Evolutionary conservation across 2,888 invertebrate genomes (phyloP).

Genomic region (Antheraea assamensis): DNA sequence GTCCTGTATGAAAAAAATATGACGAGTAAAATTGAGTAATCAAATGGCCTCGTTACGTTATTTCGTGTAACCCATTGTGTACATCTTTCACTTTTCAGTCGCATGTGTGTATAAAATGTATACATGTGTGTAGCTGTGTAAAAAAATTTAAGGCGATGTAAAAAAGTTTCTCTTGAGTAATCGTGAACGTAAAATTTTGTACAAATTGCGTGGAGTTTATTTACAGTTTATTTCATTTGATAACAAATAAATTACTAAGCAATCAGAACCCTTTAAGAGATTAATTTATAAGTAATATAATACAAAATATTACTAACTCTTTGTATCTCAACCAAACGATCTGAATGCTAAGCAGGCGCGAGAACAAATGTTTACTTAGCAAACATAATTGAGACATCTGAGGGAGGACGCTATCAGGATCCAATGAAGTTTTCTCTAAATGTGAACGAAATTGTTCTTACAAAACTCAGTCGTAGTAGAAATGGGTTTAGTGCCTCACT

Average conservation of each 20-base stretch:
- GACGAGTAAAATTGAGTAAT: too few species aligned
- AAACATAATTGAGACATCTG: conserved; percentile 56
- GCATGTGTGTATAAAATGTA: too few species aligned
- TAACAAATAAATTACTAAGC: not conserved
- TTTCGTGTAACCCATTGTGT: too few species aligned
- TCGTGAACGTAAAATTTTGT: too few species aligned
- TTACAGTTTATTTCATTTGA: too few species aligned
- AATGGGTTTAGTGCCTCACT: conserved; percentile 28
- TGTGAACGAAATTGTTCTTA: conserved; percentile 46
- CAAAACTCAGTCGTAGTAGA: conserved; percentile 31
- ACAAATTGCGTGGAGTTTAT: too few species aligned
- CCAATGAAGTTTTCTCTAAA: conserved; percentile 43
- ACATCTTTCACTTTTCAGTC: too few species aligned
- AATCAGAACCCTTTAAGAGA: not conserved
- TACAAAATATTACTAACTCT: conserved; percentile 7
- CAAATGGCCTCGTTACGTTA: too few species aligned
- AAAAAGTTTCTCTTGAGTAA: too few species aligned
- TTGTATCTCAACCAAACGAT: conserved; percentile 19
- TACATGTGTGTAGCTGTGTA: too few species aligned
- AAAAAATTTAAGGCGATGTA: too few species aligned
- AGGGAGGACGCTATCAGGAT: conserved; percentile 45
- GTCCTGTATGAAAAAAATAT: too few species aligned
- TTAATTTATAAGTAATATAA: not conserved
- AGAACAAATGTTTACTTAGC: conserved; percentile 51
- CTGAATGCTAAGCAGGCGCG: conserved; percentile 30